Conservation (phyloP, 2,888 invertebrate species). For the Acleris sparsana region DNA sequence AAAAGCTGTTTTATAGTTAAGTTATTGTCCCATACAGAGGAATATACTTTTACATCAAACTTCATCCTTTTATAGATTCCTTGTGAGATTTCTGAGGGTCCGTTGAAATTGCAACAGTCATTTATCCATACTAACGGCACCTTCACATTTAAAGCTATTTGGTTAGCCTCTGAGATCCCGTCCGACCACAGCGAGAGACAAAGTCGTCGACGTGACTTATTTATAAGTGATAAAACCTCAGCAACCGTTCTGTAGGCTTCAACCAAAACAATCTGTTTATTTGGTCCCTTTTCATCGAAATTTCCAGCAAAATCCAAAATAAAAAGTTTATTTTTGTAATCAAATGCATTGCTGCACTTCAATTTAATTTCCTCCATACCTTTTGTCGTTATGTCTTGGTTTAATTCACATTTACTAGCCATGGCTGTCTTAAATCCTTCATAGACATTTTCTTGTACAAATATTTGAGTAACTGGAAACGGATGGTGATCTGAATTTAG, state of each 20-base stretch:
- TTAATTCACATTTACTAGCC: constrained; percentile 48
- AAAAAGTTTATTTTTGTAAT: constrained; percentile 42
- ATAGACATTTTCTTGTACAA: constrained; percentile 60
- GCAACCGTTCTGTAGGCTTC: constrained; percentile 63
- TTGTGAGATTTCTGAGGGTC: constrained; percentile 44
- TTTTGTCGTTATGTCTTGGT: neutral
- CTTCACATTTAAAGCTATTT: constrained; percentile 48
- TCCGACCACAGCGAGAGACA: constrained; percentile 60
- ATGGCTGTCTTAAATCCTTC: constrained; percentile 51
- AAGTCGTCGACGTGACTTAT: constrained; percentile 37
- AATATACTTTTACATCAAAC: neutral
- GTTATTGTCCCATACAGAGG: no score
- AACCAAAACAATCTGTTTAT: constrained; percentile 39
- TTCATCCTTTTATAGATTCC: constrained; percentile 35
- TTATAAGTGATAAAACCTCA: constrained; percentile 54
- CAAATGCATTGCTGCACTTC: constrained; percentile 38
- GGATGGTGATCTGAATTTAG: constrained; percentile 49
- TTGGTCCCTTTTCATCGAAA: constrained; percentile 3
- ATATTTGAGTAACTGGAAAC: constrained; percentile 54
- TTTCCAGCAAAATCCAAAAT: constrained; percentile 45
- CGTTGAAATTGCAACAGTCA: constrained; percentile 51
- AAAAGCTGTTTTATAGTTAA: neutral
- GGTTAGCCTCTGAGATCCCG: constrained; percentile 55
- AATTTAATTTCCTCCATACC: constrained; percentile 4
- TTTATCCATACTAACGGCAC: constrained; percentile 59